phyloP scores from a whole-genome alignment of 2,888 invertebrate species.

The Panopea generosa region DNA sequence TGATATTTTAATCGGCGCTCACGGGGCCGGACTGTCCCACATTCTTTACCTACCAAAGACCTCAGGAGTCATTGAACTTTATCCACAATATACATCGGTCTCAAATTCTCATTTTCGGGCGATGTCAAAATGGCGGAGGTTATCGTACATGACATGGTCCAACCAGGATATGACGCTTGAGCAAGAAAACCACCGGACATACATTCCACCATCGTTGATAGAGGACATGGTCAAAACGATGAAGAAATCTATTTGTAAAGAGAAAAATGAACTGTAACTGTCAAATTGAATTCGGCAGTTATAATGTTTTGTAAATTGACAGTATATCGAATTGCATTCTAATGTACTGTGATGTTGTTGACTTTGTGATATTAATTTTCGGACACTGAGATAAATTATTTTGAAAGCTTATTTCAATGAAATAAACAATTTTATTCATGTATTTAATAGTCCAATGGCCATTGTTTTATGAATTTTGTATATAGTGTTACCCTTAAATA shows the following conservation, averaged over 20 bases:
- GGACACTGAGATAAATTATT: no score
- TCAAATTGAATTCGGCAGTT: no score
- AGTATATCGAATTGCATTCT: no score
- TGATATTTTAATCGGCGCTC: conserved; percentile 84
- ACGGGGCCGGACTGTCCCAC: conserved; percentile 84
- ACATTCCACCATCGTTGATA: conserved; percentile 29
- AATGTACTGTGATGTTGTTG: no score
- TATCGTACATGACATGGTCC: conserved; percentile 80
- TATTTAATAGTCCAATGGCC: no score
- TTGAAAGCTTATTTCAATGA: no score
- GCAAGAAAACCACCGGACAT: conserved; percentile 32
- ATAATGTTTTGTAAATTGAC: no score
- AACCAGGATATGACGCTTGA: conserved; percentile 63
- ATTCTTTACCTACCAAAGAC: conserved; percentile 80
- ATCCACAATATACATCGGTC: conserved; percentile 73
- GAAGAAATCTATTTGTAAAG: conserved; percentile 31
- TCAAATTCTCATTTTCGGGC: conserved; percentile 77
- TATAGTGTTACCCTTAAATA: no score
- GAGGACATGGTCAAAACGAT: conserved; percentile 36
- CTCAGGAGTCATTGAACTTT: conserved; percentile 82
- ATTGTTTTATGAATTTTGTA: no score
- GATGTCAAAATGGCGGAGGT: conserved; percentile 81
- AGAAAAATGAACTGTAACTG: neutral
- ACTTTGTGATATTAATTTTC: no score
- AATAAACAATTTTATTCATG: no score